Evolutionary conservation across 1,140 invertebrate genomes (phyloP).

Genomic region (Rhyacophila brunnea): DNA sequence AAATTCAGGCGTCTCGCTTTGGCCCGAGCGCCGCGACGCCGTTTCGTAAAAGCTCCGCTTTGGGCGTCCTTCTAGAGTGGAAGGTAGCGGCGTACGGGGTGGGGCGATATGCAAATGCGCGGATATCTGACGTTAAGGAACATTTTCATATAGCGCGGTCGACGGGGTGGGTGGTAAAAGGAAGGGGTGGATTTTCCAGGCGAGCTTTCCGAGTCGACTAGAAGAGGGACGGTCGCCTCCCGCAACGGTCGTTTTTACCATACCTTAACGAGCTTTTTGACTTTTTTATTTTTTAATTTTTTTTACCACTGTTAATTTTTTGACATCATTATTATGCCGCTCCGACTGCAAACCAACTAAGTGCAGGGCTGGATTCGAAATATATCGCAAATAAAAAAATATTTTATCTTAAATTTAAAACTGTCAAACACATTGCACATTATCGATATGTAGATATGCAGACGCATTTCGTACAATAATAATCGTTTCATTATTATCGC

Average conservation of each 20-base stretch:
- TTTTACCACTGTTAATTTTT: background rate
- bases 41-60: background rate
- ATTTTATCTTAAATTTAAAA: too few species aligned
- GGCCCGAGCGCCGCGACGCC: background rate
- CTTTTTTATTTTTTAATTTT: constrained; percentile 12
- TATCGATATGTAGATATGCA: too few species aligned
- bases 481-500: too few species aligned
- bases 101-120: constrained; percentile 35
- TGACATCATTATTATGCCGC: too few species aligned
- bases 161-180: constrained; percentile 1
- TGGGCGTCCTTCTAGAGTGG: constrained; percentile 4
- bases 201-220: constrained; percentile 10
- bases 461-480: too few species aligned
- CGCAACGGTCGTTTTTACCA: constrained; percentile 35
- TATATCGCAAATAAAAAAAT: too few species aligned
- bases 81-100: constrained; percentile 9
- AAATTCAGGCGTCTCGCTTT: constrained; percentile 25
- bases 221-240: constrained; percentile 35
- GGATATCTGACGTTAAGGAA: constrained; percentile 32
- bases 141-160: constrained; percentile 23
- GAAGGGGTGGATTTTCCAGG: constrained; percentile 13
- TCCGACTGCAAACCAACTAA: too few species aligned
- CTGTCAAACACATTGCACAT: too few species aligned
- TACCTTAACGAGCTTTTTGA: constrained; percentile 24
- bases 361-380: too few species aligned